Evolutionary conservation across 2,113 vertebrate species (phyloP), one percentile per base, ranked within the genome.

Genomic region (Pantherophis guttatus): DNA sequence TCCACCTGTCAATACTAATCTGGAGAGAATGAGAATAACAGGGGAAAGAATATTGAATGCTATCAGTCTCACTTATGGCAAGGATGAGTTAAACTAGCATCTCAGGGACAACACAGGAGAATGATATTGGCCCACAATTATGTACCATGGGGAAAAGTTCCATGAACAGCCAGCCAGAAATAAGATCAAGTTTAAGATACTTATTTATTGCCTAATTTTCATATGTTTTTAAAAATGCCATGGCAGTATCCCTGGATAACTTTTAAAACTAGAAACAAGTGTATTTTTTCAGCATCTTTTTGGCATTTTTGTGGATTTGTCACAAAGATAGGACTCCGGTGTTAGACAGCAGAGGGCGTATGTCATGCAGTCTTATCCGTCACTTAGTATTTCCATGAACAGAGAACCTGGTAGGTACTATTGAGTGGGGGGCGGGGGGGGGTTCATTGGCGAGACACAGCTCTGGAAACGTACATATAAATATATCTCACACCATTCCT

Each of bases 261-360:
- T 81, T 10, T 29, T 15, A n/a, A 5, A 7, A 5, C 21, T 55
- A 91, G 54, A 29, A 92, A 10, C 57, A 11, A 0, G 13, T 13
- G n/a, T 3, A 17, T 50, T 13, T 75, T 13, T 5, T 8, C 39
- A 3, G 0, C n/a, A 44, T 19, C 8, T 0, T 7, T 24, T 8
- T 3, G 0, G 7, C 10, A 23, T 50, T 39, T 19, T 21, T 6
- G 0, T 39, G 15, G 57, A 0, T 26, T 62, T 12, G 6, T 6
- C 33, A 17, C 24, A 26, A 8, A 86, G 19, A 57, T 96, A 93
- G 93, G 96, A 88, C 94, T 81, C 94, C 81, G 3, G 3, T 12
- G 0, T 44, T 26, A 2, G 24, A 92, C 97, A 94, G 96, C 95
- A 97, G 97, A 44, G 95, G 97, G 96, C 86, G 93, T 92, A 39